Base-by-base conservation (phyloP, 2,888 invertebrate species). In the Thyatira batis region DNA sequence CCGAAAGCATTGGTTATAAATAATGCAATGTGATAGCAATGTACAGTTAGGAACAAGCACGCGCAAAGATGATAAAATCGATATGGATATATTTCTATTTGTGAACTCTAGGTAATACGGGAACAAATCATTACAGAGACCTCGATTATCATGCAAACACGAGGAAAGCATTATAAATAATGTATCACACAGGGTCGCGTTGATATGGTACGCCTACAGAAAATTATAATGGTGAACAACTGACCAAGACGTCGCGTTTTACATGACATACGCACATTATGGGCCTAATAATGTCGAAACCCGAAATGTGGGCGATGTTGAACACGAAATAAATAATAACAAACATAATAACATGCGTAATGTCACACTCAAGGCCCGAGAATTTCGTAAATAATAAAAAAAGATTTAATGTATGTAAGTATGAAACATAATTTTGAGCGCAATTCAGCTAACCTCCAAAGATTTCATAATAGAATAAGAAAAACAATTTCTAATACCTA, bases 1-100 rank as follows among this genome's bases (percentile, higher is more conserved):
- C 70, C 68, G 71, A 80, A 78, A 79, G 76, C 77, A 80, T 73
- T 79, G 75, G 71, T 60, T 72, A 70, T 63, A 63, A 66, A 82
- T 85, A 84, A 87, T 85, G 82, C 77, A 73, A 65, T 70, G 66
- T 72, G 73, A 65, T 67, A 52, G 62, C 68, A 23, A 39, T 8
- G 63, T 74, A 78, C 76, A 73, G 77, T 84, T 79, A 82, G 73
- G 68, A 58, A 51, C 48, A 48, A 57, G 51, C 51, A 52, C 51
- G 45, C 57, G 44, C 57, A 55, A 52, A 58, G 58, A 54, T 50
- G 57, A 33, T n/a, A 17, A n/a, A 39, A 39, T 17, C 5, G 39
- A 39, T 17, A 13, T 33, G 17, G 1, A 39, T 39, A 17, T 39
- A 17, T 13, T 39, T 39, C 17, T 17, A 39, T 39, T 39, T 17